phyloP scores from a whole-genome alignment of 2,797 vertebrate species.

The Lutjanus argentimaculatus region DNA sequence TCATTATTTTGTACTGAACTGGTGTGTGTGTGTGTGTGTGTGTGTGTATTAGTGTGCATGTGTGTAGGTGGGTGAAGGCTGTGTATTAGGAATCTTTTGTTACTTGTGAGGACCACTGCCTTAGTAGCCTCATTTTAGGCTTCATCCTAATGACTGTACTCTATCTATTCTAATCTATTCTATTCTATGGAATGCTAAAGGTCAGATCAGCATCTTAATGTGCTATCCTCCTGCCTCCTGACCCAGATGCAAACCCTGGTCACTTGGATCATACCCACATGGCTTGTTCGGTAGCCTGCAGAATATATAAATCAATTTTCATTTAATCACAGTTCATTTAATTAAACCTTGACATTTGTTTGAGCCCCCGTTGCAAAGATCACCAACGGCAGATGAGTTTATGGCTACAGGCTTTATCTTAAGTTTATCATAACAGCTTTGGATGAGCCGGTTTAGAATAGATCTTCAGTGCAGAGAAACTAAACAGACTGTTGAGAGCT shows the following conservation, averaged over 20 bases:
- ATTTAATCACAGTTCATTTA: slow-evolving; percentile 56
- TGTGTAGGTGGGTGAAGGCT: slow-evolving; percentile 35
- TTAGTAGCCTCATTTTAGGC: slow-evolving; percentile 52
- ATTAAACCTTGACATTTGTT: slow-evolving; percentile 70
- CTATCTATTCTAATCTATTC: slow-evolving; percentile 17
- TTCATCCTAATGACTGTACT: slow-evolving; percentile 43
- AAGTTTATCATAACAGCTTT: slow-evolving; percentile 25
- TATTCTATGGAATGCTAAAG: slow-evolving; percentile 55
- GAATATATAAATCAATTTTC: slow-evolving; percentile 52
- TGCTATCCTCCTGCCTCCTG: slow-evolving; percentile 33
- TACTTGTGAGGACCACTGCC: slow-evolving; percentile 24
- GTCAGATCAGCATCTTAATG: slow-evolving; percentile 67
- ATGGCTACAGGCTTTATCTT: slow-evolving; percentile 25
- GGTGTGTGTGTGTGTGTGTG: slow-evolving; percentile 14
- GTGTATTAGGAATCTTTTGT: slow-evolving; percentile 28
- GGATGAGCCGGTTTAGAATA: slow-evolving; percentile 19
- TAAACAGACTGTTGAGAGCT: slow-evolving; percentile 6
- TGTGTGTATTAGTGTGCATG: not conserved
- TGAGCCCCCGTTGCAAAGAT: slow-evolving; percentile 36
- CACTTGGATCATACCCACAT: slow-evolving; percentile 18
- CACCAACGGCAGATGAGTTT: slow-evolving; percentile 40
- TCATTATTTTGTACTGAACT: slow-evolving; percentile 10
- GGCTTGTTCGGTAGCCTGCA: slow-evolving; percentile 25
- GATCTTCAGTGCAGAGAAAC: slow-evolving; percentile 13
- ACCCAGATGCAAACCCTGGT: slow-evolving; percentile 61